Conservation (phyloP, 1,140 invertebrate species). For the Zaprionus camerounensis region DNA sequence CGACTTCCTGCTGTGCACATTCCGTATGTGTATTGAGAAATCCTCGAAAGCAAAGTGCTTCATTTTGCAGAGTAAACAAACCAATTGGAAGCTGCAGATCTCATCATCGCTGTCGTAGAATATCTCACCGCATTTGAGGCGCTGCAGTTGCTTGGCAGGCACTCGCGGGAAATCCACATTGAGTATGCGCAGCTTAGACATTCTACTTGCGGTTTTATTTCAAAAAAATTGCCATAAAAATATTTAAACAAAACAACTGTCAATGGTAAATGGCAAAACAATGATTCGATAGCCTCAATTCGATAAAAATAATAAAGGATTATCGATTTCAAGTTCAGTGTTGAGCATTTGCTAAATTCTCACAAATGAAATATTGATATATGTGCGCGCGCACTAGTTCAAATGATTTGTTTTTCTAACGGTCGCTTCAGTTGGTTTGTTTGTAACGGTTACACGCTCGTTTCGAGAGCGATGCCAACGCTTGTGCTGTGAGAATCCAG, state of each 20-base stretch:
- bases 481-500: conserved; percentile 70
- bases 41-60: conserved; percentile 70
- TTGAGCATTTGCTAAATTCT: conserved; percentile 6
- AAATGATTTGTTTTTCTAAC: conserved; percentile 7
- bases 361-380: background rate
- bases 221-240: conserved; percentile 31
- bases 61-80: conserved; percentile 70
- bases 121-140: conserved; percentile 69
- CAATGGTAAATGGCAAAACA: conserved; percentile 26
- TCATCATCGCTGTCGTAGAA: conserved; percentile 61
- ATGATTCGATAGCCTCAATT: conserved; percentile 20
- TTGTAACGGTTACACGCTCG: conserved; percentile 30
- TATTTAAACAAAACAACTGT: conserved; percentile 33
- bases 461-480: conserved; percentile 60
- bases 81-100: conserved; percentile 54
- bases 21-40: conserved; percentile 66
- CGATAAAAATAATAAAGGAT: background rate
- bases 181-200: conserved; percentile 70
- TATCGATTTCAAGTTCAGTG: conserved; percentile 18
- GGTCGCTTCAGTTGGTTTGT: background rate
- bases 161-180: conserved; percentile 57
- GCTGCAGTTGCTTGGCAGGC: conserved; percentile 55
- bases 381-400: conserved; percentile 14
- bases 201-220: conserved; percentile 37
- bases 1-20: conserved; percentile 50